Evolutionary conservation across 2,113 vertebrate genomes (phyloP).

Genomic region (Hydrochoerus hydrochaeris): DNA sequence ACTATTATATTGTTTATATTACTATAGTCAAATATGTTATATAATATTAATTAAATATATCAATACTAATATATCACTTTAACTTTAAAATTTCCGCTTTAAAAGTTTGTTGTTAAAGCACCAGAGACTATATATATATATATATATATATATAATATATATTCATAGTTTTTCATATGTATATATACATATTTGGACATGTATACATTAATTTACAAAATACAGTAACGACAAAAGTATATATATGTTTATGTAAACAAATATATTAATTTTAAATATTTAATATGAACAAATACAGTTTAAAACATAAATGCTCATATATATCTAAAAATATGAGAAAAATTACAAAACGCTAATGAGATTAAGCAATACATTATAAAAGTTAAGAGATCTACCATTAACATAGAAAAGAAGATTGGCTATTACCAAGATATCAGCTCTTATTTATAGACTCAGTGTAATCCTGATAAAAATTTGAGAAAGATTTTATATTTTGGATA

Average conservation of each 20-base stretch:
- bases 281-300: neutral
- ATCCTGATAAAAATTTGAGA: neutral
- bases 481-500: neutral
- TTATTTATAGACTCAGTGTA: neutral
- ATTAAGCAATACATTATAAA: neutral
- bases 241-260: neutral
- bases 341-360: neutral
- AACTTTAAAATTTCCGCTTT: slow-evolving; percentile 33
- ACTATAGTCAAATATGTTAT: neutral
- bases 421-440: neutral
- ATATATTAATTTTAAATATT: neutral
- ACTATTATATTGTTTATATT: neutral
- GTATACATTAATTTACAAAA: neutral
- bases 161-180: neutral
- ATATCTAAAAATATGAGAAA: neutral
- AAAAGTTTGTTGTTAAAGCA: neutral
- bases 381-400: neutral
- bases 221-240: neutral
- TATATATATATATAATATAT: neutral
- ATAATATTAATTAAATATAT: neutral
- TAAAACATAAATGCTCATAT: neutral
- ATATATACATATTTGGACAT: neutral
- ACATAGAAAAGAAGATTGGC: neutral
- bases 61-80: neutral
- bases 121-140: neutral